Conservation (phyloP, 2,888 invertebrate species). For the Scotopteryx bipunctaria region DNA sequence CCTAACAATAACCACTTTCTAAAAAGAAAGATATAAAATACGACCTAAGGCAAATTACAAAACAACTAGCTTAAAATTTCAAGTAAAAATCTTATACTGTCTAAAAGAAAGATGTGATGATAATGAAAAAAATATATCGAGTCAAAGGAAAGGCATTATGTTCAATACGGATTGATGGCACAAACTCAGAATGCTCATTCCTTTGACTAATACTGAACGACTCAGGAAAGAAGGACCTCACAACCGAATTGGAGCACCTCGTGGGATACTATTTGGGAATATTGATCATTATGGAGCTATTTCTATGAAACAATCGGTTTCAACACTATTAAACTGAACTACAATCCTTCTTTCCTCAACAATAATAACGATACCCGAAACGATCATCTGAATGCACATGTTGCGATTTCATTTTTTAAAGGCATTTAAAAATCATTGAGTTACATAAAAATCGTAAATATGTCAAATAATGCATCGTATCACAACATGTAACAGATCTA, state of each 20-base stretch:
- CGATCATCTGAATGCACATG: constrained; percentile 67
- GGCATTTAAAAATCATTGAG: constrained; percentile 46
- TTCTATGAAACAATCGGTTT: constrained; percentile 7
- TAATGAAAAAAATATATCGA: constrained; percentile 65
- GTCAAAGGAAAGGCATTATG: constrained; percentile 74
- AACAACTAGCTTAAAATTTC: constrained; percentile 78
- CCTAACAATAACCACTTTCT: constrained; percentile 76
- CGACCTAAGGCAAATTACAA: constrained; percentile 78
- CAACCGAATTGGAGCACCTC: constrained; percentile 79
- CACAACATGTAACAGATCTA: constrained; percentile 81
- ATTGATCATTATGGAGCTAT: constrained; percentile 46
- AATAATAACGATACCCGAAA: constrained; percentile 64
- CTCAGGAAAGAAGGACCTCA: constrained; percentile 79
- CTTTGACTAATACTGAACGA: constrained; percentile 81
- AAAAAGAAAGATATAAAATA: constrained; percentile 77
- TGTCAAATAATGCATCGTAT: constrained; percentile 58
- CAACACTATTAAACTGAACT: constrained; percentile 42
- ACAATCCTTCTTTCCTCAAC: constrained; percentile 73
- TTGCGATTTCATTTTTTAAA: constrained; percentile 62
- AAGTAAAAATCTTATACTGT: constrained; percentile 80
- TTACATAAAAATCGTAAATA: constrained; percentile 27
- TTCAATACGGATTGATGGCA: constrained; percentile 82
- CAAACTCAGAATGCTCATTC: constrained; percentile 73
- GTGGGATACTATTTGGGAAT: constrained; percentile 59
- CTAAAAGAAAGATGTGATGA: constrained; percentile 81